A percentile compares a stretch with the other conserved stretches of the same genome.
phyloP scores from a whole-genome alignment of 2,888 invertebrate species.

The Syritta pipiens region DNA sequence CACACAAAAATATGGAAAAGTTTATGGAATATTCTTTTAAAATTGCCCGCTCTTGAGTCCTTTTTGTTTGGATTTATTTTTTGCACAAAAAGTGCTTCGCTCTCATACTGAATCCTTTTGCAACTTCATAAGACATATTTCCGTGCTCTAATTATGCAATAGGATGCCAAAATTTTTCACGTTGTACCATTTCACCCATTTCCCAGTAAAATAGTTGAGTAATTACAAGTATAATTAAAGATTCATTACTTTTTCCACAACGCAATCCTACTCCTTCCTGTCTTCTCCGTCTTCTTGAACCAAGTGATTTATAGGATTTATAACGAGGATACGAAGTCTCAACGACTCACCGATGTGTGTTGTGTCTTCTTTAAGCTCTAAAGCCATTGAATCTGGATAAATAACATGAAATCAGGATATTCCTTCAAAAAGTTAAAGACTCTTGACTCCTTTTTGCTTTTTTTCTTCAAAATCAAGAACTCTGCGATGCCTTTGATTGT shows the following conservation, averaged over 20 bases:
- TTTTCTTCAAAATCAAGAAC: not conserved
- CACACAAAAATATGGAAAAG: no score
- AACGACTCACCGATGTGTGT: not conserved
- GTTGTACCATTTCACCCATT: slow-evolving; percentile 36
- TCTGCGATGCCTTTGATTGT: slow-evolving; percentile 13
- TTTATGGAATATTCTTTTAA: no score
- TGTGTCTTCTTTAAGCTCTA: slow-evolving; percentile 1
- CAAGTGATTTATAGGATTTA: slow-evolving; percentile 44
- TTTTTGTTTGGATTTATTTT: no score
- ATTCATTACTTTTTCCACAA: no score
- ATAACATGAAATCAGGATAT: not conserved
- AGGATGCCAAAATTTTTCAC: slow-evolving; percentile 50
- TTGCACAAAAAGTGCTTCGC: no score
- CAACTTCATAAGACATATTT: slow-evolving; percentile 15
- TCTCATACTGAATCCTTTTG: no score
- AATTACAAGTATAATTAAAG: slow-evolving; percentile 53
- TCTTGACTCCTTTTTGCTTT: not conserved
- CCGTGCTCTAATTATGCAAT: slow-evolving; percentile 27
- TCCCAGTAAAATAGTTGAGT: slow-evolving; percentile 42
- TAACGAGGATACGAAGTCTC: slow-evolving; percentile 16
- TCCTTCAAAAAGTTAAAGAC: not conserved
- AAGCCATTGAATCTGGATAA: not conserved
- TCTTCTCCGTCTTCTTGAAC: slow-evolving; percentile 2
- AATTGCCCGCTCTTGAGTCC: no score
- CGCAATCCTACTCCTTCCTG: slow-evolving; percentile 20